Evolutionary conservation across 2,113 vertebrate species (phyloP).

Genomic region (Calidris pugnax): DNA sequence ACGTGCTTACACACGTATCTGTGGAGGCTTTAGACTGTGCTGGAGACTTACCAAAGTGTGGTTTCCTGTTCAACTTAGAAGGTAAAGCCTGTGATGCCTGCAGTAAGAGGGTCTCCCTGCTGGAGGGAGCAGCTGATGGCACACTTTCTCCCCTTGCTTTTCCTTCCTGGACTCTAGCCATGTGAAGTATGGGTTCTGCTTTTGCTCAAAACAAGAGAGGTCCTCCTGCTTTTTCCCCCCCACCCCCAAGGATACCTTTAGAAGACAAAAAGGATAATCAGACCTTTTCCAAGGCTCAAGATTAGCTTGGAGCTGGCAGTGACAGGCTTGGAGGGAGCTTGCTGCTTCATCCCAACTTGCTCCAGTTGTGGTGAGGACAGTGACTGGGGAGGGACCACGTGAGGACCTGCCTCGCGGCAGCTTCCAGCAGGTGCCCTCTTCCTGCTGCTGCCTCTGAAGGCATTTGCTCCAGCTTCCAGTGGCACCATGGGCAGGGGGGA

Average conservation of each 20-base stretch:
- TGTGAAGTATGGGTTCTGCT: background rate
- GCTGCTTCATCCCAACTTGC: background rate
- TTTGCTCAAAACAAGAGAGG: background rate
- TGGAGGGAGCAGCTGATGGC: background rate
- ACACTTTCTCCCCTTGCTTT: background rate
- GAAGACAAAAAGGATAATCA: background rate
- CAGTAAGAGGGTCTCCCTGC: no score
- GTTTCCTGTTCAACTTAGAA: fast-evolving
- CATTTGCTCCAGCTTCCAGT: fast-evolving
- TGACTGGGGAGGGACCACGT: fast-evolving
- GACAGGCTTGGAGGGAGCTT: background rate
- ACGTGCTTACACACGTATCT: background rate
- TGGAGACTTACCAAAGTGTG: background rate
- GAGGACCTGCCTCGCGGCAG: background rate
- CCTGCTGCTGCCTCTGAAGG: background rate
- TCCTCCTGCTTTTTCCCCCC: background rate
- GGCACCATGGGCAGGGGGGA: fast-evolving
- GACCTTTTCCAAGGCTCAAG: background rate
- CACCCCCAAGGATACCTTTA: background rate
- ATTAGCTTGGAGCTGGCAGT: background rate
- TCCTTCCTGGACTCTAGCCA: background rate
- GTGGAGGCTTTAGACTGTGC: background rate
- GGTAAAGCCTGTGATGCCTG: background rate
- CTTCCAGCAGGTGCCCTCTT: background rate
- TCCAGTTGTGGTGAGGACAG: background rate